Percentiles rank a stretch among this genome's conserved stretches.
phyloP scores from a whole-genome alignment of 2,888 invertebrate genomes.

The Plebejus argus region DNA sequence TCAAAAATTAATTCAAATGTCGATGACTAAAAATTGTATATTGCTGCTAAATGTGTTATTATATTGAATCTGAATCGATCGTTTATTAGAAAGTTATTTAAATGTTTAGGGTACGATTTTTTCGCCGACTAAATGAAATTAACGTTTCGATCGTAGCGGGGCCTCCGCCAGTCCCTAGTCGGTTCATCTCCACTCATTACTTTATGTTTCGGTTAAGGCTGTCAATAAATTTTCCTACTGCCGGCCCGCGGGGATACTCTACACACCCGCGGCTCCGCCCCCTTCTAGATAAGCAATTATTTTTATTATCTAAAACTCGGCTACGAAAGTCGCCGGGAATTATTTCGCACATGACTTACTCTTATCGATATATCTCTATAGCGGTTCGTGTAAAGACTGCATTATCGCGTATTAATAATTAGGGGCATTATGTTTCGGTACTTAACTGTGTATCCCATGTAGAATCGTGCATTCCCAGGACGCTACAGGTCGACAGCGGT shows the following conservation, averaged over 20 bases:
- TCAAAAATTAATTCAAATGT: background rate
- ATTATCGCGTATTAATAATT: slow-evolving; percentile 49
- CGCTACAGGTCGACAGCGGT: slow-evolving; percentile 74
- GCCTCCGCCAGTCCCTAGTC: slow-evolving; percentile 25
- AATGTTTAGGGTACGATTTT: slow-evolving; percentile 9
- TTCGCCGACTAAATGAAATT: background rate
- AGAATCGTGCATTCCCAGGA: slow-evolving; percentile 78
- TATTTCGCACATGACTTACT: slow-evolving; percentile 31
- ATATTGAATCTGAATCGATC: slow-evolving; percentile 6
- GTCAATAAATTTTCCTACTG: slow-evolving; percentile 8
- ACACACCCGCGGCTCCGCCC: slow-evolving; percentile 35
- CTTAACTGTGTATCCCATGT: slow-evolving; percentile 76
- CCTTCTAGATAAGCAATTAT: slow-evolving; percentile 54
- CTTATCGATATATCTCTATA: slow-evolving; percentile 30
- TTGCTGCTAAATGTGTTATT: slow-evolving; percentile 17
- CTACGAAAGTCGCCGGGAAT: slow-evolving; percentile 53
- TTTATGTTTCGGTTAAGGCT: slow-evolving; percentile 14
- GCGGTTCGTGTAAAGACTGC: slow-evolving; percentile 21
- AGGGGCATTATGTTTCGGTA: slow-evolving; percentile 68
- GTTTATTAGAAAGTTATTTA: slow-evolving; percentile 7
- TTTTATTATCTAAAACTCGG: slow-evolving; percentile 75
- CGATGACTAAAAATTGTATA: background rate
- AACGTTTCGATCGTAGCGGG: background rate
- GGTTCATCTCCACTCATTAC: slow-evolving; percentile 23
- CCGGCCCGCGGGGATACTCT: slow-evolving; percentile 30